Conservation (phyloP, 2,797 vertebrate genomes). For the Pangasius djambal region DNA sequence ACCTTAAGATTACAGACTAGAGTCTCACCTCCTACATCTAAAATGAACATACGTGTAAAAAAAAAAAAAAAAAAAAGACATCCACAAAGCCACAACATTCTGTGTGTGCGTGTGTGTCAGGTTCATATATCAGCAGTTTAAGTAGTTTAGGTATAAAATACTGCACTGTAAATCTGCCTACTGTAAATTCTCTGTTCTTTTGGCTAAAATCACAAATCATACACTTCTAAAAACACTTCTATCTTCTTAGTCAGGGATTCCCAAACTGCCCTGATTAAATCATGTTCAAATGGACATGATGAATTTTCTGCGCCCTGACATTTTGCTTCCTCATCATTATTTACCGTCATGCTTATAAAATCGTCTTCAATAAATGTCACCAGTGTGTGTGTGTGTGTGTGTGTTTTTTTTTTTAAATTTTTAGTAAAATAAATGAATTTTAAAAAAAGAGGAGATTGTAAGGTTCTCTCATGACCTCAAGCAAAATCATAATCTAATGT, state of each 20-base stretch:
- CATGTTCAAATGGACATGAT: not conserved
- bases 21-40: no score
- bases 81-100: no score
- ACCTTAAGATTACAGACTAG: no score
- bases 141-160: not conserved
- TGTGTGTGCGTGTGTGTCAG: no score
- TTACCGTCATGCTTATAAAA: not conserved
- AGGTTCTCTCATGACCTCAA: not conserved
- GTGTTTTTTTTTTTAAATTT: not conserved
- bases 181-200: not conserved
- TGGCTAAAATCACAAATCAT: not conserved
- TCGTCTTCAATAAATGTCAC: not conserved
- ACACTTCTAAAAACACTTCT: not conserved
- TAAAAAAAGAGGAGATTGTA: not conserved
- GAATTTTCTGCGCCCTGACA: not conserved
- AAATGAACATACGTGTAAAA: no score
- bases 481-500: not conserved
- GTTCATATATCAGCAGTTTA: not conserved
- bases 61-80: no score
- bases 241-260: not conserved
- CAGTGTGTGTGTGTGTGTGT: no score
- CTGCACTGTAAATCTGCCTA: not conserved
- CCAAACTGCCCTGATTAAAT: not conserved
- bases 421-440: not conserved
- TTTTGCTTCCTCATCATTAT: not conserved